Percentiles rank a stretch among this genome's conserved stretches.
These are phyloP conservation scores for Sebastes fasciatus DNA, from an alignment of 2,113 vertebrate species.

Conservation along the genomic window DNA sequence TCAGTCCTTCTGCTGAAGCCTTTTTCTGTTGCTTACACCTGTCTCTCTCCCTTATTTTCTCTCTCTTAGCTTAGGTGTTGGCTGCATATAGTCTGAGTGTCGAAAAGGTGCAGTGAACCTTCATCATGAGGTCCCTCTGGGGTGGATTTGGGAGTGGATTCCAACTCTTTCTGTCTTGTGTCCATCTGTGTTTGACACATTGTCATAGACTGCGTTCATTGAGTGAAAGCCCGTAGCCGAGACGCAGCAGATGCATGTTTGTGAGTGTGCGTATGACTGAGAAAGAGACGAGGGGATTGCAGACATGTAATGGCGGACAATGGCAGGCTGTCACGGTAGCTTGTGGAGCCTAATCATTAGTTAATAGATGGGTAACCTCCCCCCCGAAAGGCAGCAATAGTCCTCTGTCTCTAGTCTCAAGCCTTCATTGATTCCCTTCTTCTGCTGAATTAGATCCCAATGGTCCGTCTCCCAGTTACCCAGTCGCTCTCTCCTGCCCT, in stretches of 20 bases:
- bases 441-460: constrained; percentile 83
- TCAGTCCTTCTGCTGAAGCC: constrained; percentile 31
- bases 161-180: constrained; percentile 55
- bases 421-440: constrained; percentile 78
- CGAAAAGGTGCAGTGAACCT: constrained; percentile 76
- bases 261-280: constrained; percentile 62
- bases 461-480: constrained; percentile 67
- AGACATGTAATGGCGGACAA: constrained; percentile 82
- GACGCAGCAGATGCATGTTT: constrained; percentile 82
- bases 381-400: constrained; percentile 69
- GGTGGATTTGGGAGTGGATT: constrained; percentile 70
- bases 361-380: constrained; percentile 83
- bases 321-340: constrained; percentile 85
- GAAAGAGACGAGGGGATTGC: constrained; percentile 66
- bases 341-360: constrained; percentile 87
- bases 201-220: constrained; percentile 62
- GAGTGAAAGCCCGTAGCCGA: constrained; percentile 66
- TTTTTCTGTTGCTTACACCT: constrained; percentile 57
- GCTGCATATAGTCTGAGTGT: constrained; percentile 18
- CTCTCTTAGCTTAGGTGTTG: constrained; percentile 44
- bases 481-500: constrained; percentile 67
- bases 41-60: constrained; percentile 40
- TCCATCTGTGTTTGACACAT: constrained; percentile 78
- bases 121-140: constrained; percentile 56
- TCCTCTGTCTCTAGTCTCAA: constrained; percentile 63